A percentile compares a stretch with the other conserved stretches of the same genome.
Evolutionary conservation across 2,797 vertebrate genomes (phyloP).

Genomic region (Anniella stebbinsi): DNA sequence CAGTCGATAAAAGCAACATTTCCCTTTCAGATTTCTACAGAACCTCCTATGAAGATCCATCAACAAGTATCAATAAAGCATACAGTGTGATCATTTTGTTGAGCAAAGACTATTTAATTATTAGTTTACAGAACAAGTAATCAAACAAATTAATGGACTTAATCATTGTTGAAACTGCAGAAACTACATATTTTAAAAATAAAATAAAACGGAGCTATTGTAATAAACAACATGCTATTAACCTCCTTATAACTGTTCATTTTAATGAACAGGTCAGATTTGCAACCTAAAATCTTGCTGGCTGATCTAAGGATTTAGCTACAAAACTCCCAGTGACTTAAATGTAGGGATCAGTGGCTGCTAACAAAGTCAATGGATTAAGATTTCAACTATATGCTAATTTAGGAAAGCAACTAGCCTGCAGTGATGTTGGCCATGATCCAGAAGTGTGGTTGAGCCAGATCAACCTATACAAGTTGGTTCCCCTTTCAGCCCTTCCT

Average conservation of each 20-base stretch:
- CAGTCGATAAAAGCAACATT: not conserved
- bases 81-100: constrained; percentile 25
- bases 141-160: constrained; percentile 32
- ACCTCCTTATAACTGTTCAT: constrained; percentile 30
- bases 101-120: constrained; percentile 51
- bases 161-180: constrained; percentile 28
- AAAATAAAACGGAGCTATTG: constrained; percentile 18
- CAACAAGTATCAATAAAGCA: constrained; percentile 56
- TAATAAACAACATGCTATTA: constrained; percentile 25
- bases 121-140: constrained; percentile 37
- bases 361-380: constrained; percentile 42
- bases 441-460: constrained; percentile 23
- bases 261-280: constrained; percentile 37
- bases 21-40: not conserved
- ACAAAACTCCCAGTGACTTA: constrained; percentile 22
- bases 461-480: not conserved
- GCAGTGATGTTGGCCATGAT: constrained; percentile 19
- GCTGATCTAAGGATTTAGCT: constrained; percentile 38
- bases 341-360: constrained; percentile 38
- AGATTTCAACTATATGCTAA: constrained; percentile 23
- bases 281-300: constrained; percentile 42
- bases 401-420: constrained; percentile 27
- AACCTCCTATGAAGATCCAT: constrained; percentile 52
- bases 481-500: not conserved
- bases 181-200: not conserved